Base-by-base conservation (phyloP, 2,888 invertebrate genomes). In the Perizoma affinitatum region DNA sequence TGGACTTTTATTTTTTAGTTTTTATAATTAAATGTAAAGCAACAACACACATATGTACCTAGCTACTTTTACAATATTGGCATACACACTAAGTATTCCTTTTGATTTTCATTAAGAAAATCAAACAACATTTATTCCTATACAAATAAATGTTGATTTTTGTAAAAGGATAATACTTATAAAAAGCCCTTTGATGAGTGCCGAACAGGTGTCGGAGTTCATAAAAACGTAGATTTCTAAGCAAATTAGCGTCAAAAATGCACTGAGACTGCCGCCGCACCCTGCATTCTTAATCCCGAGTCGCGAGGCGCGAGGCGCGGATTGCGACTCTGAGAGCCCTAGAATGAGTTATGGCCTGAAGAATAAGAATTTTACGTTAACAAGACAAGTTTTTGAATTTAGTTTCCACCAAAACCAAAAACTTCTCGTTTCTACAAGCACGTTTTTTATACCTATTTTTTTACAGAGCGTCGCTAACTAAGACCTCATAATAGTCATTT, bases 181-280 rank as follows among this genome's bases (percentile, higher is more conserved):
- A 54, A 52, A 42, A 52, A 58, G 4, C 8, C 55, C 58, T 63
- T 63, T 63, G 62, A 55, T n/a, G 48, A 38, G 38, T 44, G 62
- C 62, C 62, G 62, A 67, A 67, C 65, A 69, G 67, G 69, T 69
- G 67, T 67, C 56, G 61, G 38, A 22, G 62, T 42, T 9, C 56
- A 66, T 66, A 65, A 64, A 67, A 66, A 66, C 58, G 52, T 47
- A 47, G 58, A 55, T 58, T 65, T 64, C 65, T 71, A 71, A 71
- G 67, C 69, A 69, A 71, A 72, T 71, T 71, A 71, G 68, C 64
- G 70, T 71, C 64, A 68, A 72, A 71, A 63, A 72, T 69, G 59
- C 57, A 68, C 67, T 65, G 62, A 66, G 58, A 11, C 45, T 43
- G 47, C 48, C 57, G 61, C 42, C 53, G 44, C 57, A 53, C 59